Evolutionary conservation across 2,113 vertebrate genomes (phyloP).

Genomic region (Mastomys natalensis): DNA sequence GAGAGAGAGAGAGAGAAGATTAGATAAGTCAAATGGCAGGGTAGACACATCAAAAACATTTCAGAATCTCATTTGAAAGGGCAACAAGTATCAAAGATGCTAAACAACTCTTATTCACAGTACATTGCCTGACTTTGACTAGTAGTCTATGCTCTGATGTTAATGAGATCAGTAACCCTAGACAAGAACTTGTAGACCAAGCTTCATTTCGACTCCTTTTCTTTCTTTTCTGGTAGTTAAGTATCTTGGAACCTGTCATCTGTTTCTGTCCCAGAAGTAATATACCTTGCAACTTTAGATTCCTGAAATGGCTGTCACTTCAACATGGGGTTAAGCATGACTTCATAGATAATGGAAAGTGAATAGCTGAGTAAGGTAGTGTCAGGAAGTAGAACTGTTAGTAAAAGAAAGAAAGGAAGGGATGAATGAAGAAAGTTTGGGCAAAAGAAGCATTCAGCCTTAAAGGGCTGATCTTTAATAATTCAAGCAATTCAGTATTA

Average conservation of each 20-base stretch:
- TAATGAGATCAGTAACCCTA: background rate
- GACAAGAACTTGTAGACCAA: background rate
- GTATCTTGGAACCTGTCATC: constrained; percentile 16
- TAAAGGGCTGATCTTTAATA: background rate
- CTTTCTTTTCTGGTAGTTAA: background rate
- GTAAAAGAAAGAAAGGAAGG: background rate
- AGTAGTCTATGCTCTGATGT: background rate
- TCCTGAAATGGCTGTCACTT: background rate
- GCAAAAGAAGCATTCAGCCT: background rate
- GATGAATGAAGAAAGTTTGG: background rate
- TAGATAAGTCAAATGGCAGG: background rate
- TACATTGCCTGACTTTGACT: background rate
- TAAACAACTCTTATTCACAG: background rate
- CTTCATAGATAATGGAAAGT: background rate
- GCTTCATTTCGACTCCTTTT: background rate
- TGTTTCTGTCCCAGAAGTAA: constrained; percentile 3
- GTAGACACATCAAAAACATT: background rate
- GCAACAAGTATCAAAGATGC: background rate
- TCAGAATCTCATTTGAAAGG: background rate
- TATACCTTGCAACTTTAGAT: background rate
- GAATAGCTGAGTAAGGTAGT: background rate
- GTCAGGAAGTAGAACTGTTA: constrained; percentile 21
- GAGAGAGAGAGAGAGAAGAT: background rate
- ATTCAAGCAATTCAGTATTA: background rate
- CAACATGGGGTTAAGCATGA: background rate